These are phyloP conservation scores for Wiebesia pumilae DNA, from an alignment of 1,140 invertebrate genomes.

Conservation along the genomic window DNA sequence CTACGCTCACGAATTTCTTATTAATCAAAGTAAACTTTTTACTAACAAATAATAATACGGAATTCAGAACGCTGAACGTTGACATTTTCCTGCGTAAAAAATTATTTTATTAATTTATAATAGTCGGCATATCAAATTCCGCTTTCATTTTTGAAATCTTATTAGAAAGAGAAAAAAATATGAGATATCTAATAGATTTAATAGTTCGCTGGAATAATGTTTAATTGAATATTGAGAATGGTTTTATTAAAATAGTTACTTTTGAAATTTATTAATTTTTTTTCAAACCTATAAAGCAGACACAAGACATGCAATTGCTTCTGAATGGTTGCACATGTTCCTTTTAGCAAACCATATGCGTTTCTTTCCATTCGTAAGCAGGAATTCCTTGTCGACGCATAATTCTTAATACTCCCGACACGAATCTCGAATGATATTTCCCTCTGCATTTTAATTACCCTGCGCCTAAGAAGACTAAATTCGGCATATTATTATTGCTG, in stretches of 20 bases:
- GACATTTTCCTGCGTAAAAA: no score
- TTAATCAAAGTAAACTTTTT: no score
- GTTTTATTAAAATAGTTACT: background rate
- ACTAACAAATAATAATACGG: no score
- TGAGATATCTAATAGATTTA: no score
- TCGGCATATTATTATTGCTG: constrained; percentile 25
- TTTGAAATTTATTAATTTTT: background rate
- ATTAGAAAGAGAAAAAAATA: no score
- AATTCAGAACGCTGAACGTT: no score
- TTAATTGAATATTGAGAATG: background rate
- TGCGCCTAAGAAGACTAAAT: constrained; percentile 7
- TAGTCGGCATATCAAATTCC: no score
- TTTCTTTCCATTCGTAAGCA: constrained; percentile 32
- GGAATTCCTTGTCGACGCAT: background rate
- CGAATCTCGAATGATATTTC: constrained; percentile 31
- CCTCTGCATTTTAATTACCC: constrained; percentile 31
- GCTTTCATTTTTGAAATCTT: no score
- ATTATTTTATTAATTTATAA: no score
- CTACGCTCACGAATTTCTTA: no score
- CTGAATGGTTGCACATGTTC: background rate
- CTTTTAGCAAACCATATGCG: background rate
- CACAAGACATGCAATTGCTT: background rate
- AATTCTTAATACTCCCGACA: background rate
- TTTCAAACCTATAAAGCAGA: background rate
- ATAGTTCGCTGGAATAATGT: no score